These are phyloP conservation scores for Mus spretus DNA, from an alignment of 2,797 vertebrate genomes.

Conservation along the genomic window DNA sequence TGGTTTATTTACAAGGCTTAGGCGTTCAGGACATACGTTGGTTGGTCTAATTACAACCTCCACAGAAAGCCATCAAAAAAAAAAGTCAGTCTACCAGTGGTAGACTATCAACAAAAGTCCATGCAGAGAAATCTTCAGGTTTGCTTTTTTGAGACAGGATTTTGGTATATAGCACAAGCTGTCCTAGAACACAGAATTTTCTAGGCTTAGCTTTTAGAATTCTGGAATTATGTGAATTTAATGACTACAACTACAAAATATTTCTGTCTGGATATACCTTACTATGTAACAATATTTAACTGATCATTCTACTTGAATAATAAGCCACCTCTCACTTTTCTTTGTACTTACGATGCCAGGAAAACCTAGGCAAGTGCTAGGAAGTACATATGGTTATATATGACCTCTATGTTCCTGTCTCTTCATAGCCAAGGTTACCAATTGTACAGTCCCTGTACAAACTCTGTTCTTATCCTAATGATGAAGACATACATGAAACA, in stretches of 20 bases:
- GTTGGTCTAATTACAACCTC: background rate
- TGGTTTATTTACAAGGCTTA: accelerated
- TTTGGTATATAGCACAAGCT: background rate
- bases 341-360: background rate
- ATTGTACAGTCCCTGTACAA: background rate
- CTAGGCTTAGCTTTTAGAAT: background rate
- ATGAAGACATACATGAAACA: background rate
- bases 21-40: background rate
- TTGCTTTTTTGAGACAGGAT: background rate
- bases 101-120: background rate
- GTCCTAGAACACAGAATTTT: background rate
- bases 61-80: background rate
- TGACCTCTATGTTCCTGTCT: background rate
- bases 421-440: background rate
- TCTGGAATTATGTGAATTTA: background rate
- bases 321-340: background rate
- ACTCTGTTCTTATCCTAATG: background rate
- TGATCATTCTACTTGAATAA: background rate
- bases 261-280: too few species aligned
- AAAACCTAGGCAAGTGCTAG: background rate
- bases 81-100: background rate
- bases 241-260: background rate
- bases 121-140: background rate
- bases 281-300: background rate
- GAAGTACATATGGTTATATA: background rate